Evolutionary conservation across 1,140 invertebrate genomes (phyloP).

Genomic region (Xylocopa sonorina): DNA sequence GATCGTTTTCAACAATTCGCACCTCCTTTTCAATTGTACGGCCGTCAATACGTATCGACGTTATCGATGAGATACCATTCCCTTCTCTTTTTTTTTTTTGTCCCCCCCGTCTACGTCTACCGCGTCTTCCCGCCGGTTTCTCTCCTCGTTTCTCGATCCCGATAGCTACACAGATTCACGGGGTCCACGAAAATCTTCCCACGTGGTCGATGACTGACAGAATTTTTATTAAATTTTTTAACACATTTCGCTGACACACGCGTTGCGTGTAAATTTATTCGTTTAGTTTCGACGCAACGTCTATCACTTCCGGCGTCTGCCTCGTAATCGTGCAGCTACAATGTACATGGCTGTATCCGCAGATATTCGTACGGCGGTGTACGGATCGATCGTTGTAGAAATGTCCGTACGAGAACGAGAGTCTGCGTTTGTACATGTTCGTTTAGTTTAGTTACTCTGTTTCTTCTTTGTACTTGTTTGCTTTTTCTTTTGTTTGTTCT

Average conservation of each 20-base stretch:
- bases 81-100: not conserved
- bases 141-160: too few relatives aligned
- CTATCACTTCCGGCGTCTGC: conserved; percentile 27
- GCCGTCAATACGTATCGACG: conserved; percentile 47
- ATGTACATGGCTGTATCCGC: conserved; percentile 30
- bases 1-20: conserved; percentile 33
- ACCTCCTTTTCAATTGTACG: conserved; percentile 52
- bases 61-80: conserved; percentile 6
- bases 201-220: conserved; percentile 14
- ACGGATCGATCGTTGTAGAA: conserved; percentile 42
- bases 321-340: conserved; percentile 47
- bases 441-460: not conserved
- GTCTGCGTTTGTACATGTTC: too few relatives aligned
- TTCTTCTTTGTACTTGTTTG: not conserved
- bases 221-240: not conserved
- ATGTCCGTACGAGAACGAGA: conserved; percentile 36
- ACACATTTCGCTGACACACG: not conserved
- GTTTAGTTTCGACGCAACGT: conserved; percentile 59
- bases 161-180: not conserved
- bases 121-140: too few relatives aligned
- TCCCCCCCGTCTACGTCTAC: not conserved
- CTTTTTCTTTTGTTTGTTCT: not conserved
- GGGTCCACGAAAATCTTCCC: not conserved
- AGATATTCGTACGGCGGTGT: conserved; percentile 46
- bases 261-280: conserved; percentile 26